Evolutionary conservation across 2,113 vertebrate genomes (phyloP), one percentile per base, ranked within the genome.

Genomic region (Passer montanus): DNA sequence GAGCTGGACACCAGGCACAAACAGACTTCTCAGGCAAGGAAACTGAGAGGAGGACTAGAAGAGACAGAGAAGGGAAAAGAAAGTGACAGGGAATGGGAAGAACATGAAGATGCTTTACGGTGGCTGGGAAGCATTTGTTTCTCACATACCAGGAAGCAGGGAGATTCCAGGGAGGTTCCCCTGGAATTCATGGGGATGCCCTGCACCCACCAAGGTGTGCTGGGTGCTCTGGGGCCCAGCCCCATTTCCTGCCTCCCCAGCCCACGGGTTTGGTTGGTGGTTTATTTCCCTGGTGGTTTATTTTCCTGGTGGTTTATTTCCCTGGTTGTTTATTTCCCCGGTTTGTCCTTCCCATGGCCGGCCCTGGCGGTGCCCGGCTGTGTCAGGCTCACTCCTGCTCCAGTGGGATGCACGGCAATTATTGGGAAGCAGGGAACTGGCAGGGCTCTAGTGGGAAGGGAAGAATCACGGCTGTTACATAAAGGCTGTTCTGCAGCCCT

Each of bases 401-500:
- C 89, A 13, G n/a, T 13, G 72, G 41, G 50, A 47, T 28, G 19
- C 28, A 14, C 0, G 0, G 64, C 76, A 94, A 56, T 90, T 90
- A 84, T 3, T 0, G 28, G 49, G 91, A 15, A 59, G 44, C 9
- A 0, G 81, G 59, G 75, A 94, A 14, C 68, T 76, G 93, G 93
- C 88, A 67, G 27, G 11, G 87, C 62, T 82, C 66, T 31, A 4
- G 52, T 1, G 4, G 15, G 44, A 33, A 69, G 52, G 90, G 79
- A 26, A 15, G 39, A 78, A 11, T 56, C 60, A 37, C 24, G 1
- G 5, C 90, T 81, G 56, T 96, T 96, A 95, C 66, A 60, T 94
- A 94, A 94, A 81, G 63, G 80, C 73, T 94, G 79, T 43, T 96
- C 52, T 81, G 76, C 90, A 93, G 93, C 83, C 93, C 92, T 58